These are phyloP conservation scores for Chromis chromis DNA, from an alignment of 2,797 vertebrate species.

Conservation along the genomic window DNA sequence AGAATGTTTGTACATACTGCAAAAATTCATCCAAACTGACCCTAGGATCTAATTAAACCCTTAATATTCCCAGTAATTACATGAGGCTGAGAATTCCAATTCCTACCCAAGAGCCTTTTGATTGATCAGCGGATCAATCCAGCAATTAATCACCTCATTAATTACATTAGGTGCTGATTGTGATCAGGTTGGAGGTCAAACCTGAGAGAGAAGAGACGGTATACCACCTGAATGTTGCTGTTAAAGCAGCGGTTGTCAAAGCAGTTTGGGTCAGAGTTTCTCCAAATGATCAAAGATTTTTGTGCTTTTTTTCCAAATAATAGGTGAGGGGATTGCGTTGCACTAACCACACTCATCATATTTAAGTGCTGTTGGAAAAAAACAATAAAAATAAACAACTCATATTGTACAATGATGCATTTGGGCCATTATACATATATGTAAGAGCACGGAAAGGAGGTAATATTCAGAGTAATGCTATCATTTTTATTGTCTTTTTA, in stretches of 20 bases:
- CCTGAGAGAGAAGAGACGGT: not conserved
- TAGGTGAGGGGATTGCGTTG: not conserved
- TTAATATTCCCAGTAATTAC: slow-evolving; percentile 67
- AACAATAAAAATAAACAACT: too few relatives aligned
- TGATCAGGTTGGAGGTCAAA: slow-evolving; percentile 62
- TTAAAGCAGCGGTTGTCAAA: not conserved
- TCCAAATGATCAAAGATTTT: not conserved
- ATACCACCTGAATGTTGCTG: not conserved
- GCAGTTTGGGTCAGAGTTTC: not conserved
- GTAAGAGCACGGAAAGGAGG: too few relatives aligned
- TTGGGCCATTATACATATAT: too few relatives aligned
- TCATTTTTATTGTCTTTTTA: too few relatives aligned
- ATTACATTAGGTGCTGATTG: slow-evolving; percentile 70
- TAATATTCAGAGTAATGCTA: too few relatives aligned
- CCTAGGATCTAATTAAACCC: slow-evolving; percentile 46
- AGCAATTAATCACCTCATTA: slow-evolving; percentile 83
- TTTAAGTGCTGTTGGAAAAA: too few relatives aligned
- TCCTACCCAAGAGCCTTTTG: slow-evolving; percentile 41
- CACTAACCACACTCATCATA: too few relatives aligned
- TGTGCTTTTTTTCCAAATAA: not conserved
- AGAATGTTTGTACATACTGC: not conserved
- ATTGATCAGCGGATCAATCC: slow-evolving; percentile 79
- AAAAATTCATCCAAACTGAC: slow-evolving; percentile 26
- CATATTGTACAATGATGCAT: too few relatives aligned
- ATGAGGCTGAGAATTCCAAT: slow-evolving; percentile 32